Conservation (phyloP, 2,113 vertebrate genomes). For the Origma solitaria region DNA sequence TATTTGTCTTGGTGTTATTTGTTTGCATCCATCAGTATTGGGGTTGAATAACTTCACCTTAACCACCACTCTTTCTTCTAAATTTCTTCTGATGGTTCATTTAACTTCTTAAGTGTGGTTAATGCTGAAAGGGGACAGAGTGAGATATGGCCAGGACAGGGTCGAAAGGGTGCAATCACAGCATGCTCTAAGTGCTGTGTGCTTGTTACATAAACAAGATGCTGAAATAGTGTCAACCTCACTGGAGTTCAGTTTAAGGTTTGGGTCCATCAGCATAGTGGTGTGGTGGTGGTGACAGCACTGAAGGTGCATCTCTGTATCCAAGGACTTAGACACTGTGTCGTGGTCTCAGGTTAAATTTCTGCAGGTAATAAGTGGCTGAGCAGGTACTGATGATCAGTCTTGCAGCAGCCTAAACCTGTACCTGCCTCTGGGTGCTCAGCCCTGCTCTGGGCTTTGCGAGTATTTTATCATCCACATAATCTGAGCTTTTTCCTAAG, state of each 20-base stretch:
- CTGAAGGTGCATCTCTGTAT: background rate
- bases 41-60: background rate
- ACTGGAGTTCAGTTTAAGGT: background rate
- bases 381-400: background rate
- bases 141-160: background rate
- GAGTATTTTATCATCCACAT: background rate
- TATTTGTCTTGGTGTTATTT: background rate
- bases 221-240: background rate
- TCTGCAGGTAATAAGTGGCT: background rate
- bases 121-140: background rate
- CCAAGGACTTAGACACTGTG: fast-evolving
- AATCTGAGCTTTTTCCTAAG: background rate
- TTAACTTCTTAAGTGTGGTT: background rate
- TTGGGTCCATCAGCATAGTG: fast-evolving
- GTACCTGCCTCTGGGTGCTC: background rate
- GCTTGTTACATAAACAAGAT: background rate
- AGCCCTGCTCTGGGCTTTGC: background rate
- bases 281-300: fast-evolving
- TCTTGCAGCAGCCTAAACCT: background rate
- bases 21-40: background rate
- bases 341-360: background rate
- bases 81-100: background rate
- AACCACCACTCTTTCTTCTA: background rate
- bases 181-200: background rate
- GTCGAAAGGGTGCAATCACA: background rate